Evolutionary conservation across 2,797 vertebrate species (phyloP), one percentile per base, ranked within the genome.

Genomic region (Sylvia borin): DNA sequence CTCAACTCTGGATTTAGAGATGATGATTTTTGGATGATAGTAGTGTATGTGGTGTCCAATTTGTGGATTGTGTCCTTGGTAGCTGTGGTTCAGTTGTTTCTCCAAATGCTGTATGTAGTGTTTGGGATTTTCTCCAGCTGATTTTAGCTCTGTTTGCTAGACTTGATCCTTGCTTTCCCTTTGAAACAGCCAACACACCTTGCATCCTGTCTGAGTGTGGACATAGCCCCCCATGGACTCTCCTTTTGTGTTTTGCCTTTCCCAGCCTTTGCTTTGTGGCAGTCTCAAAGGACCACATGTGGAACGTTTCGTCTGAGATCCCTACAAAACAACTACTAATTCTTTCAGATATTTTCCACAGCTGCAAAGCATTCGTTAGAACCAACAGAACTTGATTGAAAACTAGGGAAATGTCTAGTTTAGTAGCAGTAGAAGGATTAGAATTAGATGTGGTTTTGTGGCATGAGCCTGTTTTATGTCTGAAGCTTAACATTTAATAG

Each of bases 371-470:
- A 42, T 85, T 87, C 32, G 6, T 57, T 81, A 85, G 90, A 82
- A 68, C 45, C 6, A 24, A 85, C 61, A 24, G 21, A 57, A 53
- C 62, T 82, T 72, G 50, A 42, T 8, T 57, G 71, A 78, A 72
- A 93, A 50, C 60, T 21, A 13, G 47, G 32, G 34, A 75, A 68
- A 68, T 71, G 14, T 42, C 70, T 82, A 13, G 42, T 76, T 87
- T 66, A 79, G 27, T 74, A 68, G 61, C 43, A 92, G 47, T 83
- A 62, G 73, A 77, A 80, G 48, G 65, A 81, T 85, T 86, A 88
- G 53, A 55, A 75, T 7, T 85, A 72, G 55, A 25, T 51, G 55
- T 53, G 45, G 25, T 36, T 95, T 75, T 94, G 50, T 85, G 58
- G 25, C 40, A 64, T 62, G 40, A 38, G 25, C 15, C 67, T 71